Evolutionary conservation across 2,113 vertebrate species (phyloP).

Genomic region (Pavo muticus): DNA sequence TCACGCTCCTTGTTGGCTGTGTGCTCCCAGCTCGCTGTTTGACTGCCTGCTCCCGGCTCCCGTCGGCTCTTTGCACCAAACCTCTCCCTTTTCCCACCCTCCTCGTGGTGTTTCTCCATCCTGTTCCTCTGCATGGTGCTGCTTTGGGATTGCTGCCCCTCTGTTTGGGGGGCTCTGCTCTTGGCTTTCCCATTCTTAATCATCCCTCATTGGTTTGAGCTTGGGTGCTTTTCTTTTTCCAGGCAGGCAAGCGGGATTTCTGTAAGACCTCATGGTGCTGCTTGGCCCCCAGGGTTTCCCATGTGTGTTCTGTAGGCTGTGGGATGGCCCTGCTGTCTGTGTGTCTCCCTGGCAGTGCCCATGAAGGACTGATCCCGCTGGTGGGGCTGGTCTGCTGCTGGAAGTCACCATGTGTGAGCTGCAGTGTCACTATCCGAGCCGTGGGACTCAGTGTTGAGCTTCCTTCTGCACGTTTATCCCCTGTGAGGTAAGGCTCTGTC

Average conservation of each 20-base stretch:
- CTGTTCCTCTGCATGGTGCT: fast-evolving
- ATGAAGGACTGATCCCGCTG: background rate
- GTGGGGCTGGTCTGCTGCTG: too few species aligned
- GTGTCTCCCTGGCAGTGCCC: background rate
- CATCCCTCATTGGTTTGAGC: background rate
- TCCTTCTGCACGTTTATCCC: too few species aligned
- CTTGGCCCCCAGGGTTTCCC: background rate
- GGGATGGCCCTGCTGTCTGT: background rate
- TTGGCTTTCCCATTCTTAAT: background rate
- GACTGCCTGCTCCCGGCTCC: background rate
- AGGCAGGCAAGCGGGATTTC: background rate
- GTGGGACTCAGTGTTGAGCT: background rate
- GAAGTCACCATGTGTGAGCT: too few species aligned
- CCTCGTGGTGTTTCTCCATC: background rate
- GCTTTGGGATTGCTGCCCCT: background rate
- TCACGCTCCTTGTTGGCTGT: background rate
- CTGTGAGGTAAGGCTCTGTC: background rate
- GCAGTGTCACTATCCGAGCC: background rate
- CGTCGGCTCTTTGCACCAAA: background rate
- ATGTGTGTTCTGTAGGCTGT: background rate
- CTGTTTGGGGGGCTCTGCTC: background rate
- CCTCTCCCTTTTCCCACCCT: background rate
- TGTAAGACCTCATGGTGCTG: background rate
- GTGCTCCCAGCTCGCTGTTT: background rate
- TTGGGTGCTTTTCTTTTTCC: background rate